A percentile compares a stretch with the other conserved stretches of the same genome.
Conservation (phyloP, 2,888 invertebrate species). For the Caenorhabditis panamensis region DNA sequence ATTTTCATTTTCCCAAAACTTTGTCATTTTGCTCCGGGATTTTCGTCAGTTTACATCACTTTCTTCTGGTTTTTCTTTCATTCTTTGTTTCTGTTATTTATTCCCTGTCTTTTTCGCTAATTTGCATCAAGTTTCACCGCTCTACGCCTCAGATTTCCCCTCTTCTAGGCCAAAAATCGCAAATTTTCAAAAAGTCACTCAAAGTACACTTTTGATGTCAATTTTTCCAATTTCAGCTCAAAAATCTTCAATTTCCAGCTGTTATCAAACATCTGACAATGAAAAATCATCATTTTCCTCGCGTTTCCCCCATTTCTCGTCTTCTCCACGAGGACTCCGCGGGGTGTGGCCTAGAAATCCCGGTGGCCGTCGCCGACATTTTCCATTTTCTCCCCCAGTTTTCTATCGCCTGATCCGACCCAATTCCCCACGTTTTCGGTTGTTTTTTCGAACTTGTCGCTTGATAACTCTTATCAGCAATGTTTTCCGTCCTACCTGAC, state of each 20-base stretch:
- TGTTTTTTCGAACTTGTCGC: no score
- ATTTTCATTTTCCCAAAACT: not conserved
- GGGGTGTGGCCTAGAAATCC: slow-evolving; percentile 3
- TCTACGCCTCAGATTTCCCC: no score
- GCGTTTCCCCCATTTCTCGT: not conserved
- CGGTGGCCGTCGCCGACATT: not conserved
- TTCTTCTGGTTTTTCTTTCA: no score
- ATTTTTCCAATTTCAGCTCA: not conserved
- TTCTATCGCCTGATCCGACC: no score
- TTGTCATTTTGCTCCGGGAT: not conserved
- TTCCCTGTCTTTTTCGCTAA: not conserved
- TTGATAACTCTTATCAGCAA: slow-evolving; percentile 8
- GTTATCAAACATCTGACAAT: not conserved
- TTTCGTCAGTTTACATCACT: not conserved
- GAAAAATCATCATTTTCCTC: slow-evolving; percentile 12
- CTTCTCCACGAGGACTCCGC: not conserved
- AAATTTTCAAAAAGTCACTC: no score
- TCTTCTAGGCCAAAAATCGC: no score
- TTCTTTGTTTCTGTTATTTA: not conserved
- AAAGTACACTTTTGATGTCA: slow-evolving; percentile 18
- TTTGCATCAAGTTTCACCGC: no score
- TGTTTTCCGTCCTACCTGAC: slow-evolving; percentile 5
- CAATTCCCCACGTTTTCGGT: not conserved
- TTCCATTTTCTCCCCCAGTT: no score
- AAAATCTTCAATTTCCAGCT: slow-evolving; percentile 1